Evolutionary conservation across 1,140 invertebrate genomes (phyloP), one percentile per base, ranked within the genome.

Genomic region (Wiebesia pumilae): DNA sequence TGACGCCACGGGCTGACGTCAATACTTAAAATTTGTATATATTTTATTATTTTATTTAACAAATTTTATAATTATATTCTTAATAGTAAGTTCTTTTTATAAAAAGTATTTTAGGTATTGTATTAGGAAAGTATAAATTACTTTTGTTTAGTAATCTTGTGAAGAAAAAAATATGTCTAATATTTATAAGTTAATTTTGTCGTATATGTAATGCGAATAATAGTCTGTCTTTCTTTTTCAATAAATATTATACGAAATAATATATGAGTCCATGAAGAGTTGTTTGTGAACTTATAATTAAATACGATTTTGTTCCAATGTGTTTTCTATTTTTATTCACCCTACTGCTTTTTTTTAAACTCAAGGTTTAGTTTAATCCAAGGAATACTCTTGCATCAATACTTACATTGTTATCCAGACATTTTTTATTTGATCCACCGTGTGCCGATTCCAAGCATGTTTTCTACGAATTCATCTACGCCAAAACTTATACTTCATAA

Each of bases 181-280:
- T 47, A 51, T 78, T 85, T 87, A 51, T n/a, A 69, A 33, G 30
- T 81, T 75, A 47, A 33, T 75, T 75, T 62, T 10, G 54, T 40
- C 58, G 24, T 65, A 80, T 82, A 33, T 81, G 38, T 30, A 80
- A 58, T 62, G 7, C 71, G 35, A n/a, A 83, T 47, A 24, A 67
- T 75, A 27, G 67, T 51, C 65, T n/a, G n/a, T 40, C 43, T 65
- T 75, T 84, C 30, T 62, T 75, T 79, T 77, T 77, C 51, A 9
- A 51, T 84, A 75, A 58, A 38, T 84, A 82, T 67, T 33, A 87
- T 80, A 67, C 83, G 54, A 58, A 87, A 87, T 87, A 83, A 87
- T 75, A 75, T 54, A 35, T 38, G 33, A 58, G 27, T 65, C 21
- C 43, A 84, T 71, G 51, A 83, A 54, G 14, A 16, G 4, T 40